Evolutionary conservation across 2,888 invertebrate species (phyloP).

Genomic region (Lingula anatina): DNA sequence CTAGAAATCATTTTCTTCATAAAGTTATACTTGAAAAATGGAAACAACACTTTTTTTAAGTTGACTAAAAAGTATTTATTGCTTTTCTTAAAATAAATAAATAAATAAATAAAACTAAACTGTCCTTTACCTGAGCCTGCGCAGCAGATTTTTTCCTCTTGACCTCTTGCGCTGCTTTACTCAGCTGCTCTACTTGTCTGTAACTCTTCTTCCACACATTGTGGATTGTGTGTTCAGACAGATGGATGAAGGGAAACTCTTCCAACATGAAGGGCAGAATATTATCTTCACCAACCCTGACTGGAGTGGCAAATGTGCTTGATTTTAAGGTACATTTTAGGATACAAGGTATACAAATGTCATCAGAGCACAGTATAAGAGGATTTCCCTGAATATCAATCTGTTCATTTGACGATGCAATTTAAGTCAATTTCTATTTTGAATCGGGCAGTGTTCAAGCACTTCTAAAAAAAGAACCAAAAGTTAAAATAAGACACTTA

Average conservation of each 20-base stretch:
- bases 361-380: not conserved
- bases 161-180: constrained; percentile 35
- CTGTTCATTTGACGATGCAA: not conserved
- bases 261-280: constrained; percentile 43
- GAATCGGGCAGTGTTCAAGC: no score
- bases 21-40: no score
- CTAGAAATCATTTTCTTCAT: no score
- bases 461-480: no score
- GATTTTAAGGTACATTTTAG: no score
- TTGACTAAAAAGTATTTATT: no score
- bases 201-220: constrained; percentile 44
- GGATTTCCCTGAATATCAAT: not conserved
- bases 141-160: constrained; percentile 37
- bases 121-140: no score
- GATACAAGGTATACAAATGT: not conserved
- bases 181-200: constrained; percentile 42
- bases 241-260: constrained; percentile 48
- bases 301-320: no score
- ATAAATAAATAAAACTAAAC: no score
- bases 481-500: not conserved
- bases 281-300: constrained; percentile 23
- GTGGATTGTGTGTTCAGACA: constrained; percentile 47
- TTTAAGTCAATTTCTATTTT: no score
- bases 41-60: no score
- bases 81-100: no score